Evolutionary conservation across 1,140 invertebrate species (phyloP), one percentile per base, ranked within the genome.

Genomic region (Ostrea denselamellosa): DNA sequence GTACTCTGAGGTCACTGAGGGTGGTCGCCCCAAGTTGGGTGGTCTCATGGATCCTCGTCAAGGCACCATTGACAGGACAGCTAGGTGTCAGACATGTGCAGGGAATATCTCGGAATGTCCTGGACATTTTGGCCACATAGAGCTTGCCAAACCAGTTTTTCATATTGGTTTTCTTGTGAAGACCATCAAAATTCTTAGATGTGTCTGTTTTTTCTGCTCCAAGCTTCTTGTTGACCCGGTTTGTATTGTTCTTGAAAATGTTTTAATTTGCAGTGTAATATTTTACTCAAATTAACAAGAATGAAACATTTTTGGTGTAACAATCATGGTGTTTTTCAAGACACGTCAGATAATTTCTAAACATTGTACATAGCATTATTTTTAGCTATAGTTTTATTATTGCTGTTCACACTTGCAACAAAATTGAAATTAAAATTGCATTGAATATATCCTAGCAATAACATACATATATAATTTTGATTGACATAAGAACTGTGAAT

Each of bases 41-140:
- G 99, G 99, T 34, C 96, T 99, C 65, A 99, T 99, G 98, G 99
- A 99, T 95, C 99, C 99, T 0, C 96, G 99, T 52, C 99, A 99
- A 95, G 99, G 99, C 88, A 98, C 99, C 14, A 98, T 99, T 34
- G 99, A 99, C 93, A 96, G 98, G 90, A 97, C 96, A 12, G 93
- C 94, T 9, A 96, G 98, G 82, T 99, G 99, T 95, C 98, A 99
- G 94, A 99, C 99, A 0, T 99, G 99, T 95, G 98, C 98, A 84
- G 99, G 97, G 34, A 99, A 98, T 92, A 98, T 99, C 97, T 97
- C 97, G 2, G 98, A 99, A 95, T 99, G 99, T 95, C 98, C 99
- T 22, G 99, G 99, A 0, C 99, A 99, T 95, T 99, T 99, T 96
- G 99, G 99, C n/a, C 99, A 99, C 94, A 97, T 99, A 90, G 98